phyloP scores from a whole-genome alignment of 2,888 invertebrate species.

The Nemurella pictetii region DNA sequence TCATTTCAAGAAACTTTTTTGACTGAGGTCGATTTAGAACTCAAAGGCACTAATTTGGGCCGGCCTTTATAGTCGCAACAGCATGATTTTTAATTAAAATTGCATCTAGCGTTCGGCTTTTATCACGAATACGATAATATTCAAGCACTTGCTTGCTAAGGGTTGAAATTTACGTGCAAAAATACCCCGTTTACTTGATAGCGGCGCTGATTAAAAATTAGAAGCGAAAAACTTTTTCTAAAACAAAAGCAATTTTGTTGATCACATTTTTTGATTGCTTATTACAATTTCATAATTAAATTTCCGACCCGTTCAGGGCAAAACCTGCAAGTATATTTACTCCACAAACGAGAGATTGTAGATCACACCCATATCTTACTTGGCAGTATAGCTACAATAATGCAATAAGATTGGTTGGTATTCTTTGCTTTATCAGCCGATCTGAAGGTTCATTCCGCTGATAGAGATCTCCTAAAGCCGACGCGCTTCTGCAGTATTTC shows the following conservation, averaged over 20 bases:
- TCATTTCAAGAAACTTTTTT: background rate
- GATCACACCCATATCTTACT: no score
- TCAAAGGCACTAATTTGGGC: background rate
- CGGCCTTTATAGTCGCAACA: background rate
- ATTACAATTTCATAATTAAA: background rate
- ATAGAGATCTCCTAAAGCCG: slow-evolving; percentile 11
- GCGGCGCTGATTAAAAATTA: background rate
- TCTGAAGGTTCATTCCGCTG: slow-evolving; percentile 26
- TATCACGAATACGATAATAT: background rate
- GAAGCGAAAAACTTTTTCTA: background rate
- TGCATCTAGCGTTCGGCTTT: background rate
- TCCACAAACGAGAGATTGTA: no score
- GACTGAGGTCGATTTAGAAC: background rate
- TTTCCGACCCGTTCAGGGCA: background rate
- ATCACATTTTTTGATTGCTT: background rate
- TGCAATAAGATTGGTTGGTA: background rate
- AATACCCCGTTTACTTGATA: background rate
- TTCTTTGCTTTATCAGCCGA: slow-evolving; percentile 15
- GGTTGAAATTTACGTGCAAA: background rate
- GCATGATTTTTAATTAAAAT: background rate
- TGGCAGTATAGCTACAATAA: background rate
- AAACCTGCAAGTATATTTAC: background rate
- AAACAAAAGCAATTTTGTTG: background rate
- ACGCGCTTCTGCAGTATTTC: background rate
- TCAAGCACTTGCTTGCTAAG: background rate